Conservation (phyloP, 2,113 vertebrate genomes). For the Crotalus helleri region DNA sequence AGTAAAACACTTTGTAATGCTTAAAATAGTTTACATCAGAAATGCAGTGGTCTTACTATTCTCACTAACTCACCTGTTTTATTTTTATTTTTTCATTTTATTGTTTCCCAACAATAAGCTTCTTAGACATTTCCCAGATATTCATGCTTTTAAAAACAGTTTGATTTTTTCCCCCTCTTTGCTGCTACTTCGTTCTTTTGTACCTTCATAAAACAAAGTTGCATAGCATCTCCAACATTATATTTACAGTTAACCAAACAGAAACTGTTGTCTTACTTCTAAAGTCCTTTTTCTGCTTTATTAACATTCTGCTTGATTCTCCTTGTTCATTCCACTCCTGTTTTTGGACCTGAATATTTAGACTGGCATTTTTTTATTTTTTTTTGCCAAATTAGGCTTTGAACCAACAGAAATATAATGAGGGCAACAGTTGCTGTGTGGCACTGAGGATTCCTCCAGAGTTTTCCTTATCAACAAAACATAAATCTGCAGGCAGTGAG, state of each 20-base stretch:
- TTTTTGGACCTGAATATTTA: background rate
- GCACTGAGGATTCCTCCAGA: background rate
- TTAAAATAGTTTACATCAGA: background rate
- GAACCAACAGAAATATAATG: background rate
- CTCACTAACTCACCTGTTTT: background rate
- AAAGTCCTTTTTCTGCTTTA: background rate
- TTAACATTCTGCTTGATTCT: background rate
- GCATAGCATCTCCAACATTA: background rate
- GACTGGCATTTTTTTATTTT: background rate
- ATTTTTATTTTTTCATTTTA: background rate
- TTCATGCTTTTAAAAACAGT: conserved; percentile 25
- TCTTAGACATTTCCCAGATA: conserved; percentile 2
- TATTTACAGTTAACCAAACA: background rate
- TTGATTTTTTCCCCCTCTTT: conserved; percentile 14
- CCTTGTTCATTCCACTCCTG: background rate
- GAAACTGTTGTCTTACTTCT: background rate
- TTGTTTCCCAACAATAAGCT: conserved; percentile 1
- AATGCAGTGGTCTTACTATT: background rate
- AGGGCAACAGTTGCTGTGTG: background rate
- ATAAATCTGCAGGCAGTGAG: background rate
- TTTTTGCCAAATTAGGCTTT: background rate
- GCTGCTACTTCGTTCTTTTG: conserved; percentile 15
- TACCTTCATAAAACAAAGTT: conserved; percentile 1
- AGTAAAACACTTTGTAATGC: background rate
- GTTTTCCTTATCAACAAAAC: conserved; percentile 2